Conservation (phyloP, 2,888 invertebrate genomes). For the Drepana falcataria region DNA sequence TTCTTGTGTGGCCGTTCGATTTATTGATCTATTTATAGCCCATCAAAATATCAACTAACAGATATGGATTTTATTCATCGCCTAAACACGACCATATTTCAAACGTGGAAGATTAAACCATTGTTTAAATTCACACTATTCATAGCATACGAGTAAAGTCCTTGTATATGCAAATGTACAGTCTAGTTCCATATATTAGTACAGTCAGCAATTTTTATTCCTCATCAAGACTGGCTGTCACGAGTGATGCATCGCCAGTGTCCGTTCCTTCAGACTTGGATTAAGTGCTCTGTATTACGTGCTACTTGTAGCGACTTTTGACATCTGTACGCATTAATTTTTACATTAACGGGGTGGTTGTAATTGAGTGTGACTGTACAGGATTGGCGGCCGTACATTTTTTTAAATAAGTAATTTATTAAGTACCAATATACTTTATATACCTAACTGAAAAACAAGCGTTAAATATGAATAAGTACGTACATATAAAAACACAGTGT, state of each 20-base stretch:
- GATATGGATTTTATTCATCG: not conserved
- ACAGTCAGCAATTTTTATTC: constrained; percentile 51
- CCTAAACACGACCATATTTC: not conserved
- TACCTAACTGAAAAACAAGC: no score
- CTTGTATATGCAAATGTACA: constrained; percentile 26
- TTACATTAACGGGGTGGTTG: constrained; percentile 23
- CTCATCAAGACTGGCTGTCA: constrained; percentile 45
- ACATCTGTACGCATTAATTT: constrained; percentile 29
- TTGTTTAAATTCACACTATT: not conserved
- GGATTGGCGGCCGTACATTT: not conserved
- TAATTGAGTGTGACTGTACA: constrained; percentile 9
- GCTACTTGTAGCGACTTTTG: constrained; percentile 38
- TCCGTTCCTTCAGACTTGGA: constrained; percentile 57
- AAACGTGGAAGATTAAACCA: not conserved
- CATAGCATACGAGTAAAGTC: constrained; percentile 3
- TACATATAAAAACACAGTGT: no score
- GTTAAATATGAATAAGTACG: no score
- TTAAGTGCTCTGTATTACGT: constrained; percentile 50
- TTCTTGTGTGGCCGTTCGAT: no score
- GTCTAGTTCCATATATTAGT: constrained; percentile 25
- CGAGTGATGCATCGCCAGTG: constrained; percentile 51
- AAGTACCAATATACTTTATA: no score
- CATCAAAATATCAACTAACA: not conserved
- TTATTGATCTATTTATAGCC: no score
- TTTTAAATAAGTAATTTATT: not conserved